Conservation (phyloP, 2,113 vertebrate genomes). For the Arenaria interpres region DNA sequence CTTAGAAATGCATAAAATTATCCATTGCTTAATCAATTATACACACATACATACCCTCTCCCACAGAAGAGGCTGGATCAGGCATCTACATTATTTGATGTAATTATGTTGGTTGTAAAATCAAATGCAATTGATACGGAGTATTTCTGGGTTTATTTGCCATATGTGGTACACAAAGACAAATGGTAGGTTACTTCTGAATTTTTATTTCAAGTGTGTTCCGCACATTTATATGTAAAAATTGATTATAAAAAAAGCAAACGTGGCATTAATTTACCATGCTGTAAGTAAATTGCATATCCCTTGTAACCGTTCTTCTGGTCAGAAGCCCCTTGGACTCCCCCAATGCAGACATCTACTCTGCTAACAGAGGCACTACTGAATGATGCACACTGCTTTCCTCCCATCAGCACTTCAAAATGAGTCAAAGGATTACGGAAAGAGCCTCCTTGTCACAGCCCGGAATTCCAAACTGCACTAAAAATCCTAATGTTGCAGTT, state of each 20-base stretch:
- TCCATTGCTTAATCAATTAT: not conserved
- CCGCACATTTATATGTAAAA: not conserved
- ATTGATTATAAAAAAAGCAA: not conserved
- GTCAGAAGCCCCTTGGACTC: not conserved
- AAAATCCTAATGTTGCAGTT: not conserved
- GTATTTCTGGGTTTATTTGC: constrained; percentile 17
- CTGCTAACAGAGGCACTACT: not conserved
- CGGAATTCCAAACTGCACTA: not conserved
- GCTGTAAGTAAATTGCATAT: not conserved
- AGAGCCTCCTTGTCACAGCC: not conserved
- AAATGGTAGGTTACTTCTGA: not conserved
- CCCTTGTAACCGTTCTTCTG: not conserved
- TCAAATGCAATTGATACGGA: not conserved
- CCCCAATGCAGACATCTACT: not conserved
- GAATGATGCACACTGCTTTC: not conserved
- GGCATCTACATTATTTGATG: not conserved
- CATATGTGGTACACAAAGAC: not conserved
- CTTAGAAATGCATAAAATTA: constrained; percentile 9
- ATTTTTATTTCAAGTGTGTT: constrained; percentile 25
- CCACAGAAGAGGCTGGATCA: not conserved
- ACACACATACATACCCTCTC: not conserved
- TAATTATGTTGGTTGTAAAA: not conserved
- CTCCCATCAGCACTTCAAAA: not conserved
- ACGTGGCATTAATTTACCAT: not conserved
- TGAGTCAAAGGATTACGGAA: not conserved